Percentiles rank a stretch among this genome's conserved stretches.
phyloP scores from a whole-genome alignment of 2,113 vertebrate genomes.

The Oreochromis spilurus region DNA sequence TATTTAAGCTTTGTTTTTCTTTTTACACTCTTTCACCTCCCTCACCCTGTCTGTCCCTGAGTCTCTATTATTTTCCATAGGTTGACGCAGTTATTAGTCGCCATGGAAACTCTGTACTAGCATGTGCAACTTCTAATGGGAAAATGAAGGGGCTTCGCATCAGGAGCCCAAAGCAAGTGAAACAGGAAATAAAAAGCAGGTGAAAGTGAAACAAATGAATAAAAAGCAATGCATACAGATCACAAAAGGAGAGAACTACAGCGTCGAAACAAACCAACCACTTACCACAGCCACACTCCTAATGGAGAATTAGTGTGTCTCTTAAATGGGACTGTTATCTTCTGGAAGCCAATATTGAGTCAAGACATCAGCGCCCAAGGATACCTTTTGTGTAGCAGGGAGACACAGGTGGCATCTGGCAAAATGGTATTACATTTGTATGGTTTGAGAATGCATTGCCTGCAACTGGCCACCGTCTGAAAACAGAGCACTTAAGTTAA shows the following conservation, averaged over 20 bases:
- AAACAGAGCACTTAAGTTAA: not conserved
- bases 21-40: not conserved
- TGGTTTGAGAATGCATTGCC: not conserved
- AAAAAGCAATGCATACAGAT: not conserved
- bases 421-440: not conserved
- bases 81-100: not conserved
- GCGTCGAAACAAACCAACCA: not conserved
- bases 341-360: not conserved
- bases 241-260: not conserved
- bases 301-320: not conserved
- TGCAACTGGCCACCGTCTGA: not conserved
- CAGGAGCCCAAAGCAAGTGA: not conserved
- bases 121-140: conserved; percentile 16
- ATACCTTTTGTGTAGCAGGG: not conserved
- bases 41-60: not conserved
- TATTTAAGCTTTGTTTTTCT: not conserved
- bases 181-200: not conserved
- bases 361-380: not conserved
- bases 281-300: not conserved
- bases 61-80: not conserved
- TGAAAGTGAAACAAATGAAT: not conserved
- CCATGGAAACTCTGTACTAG: conserved; percentile 29
- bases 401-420: not conserved
- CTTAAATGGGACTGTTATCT: not conserved
- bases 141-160: not conserved